phyloP scores from a whole-genome alignment of 2,797 vertebrate species.

The Myiotriccus ornatus region DNA sequence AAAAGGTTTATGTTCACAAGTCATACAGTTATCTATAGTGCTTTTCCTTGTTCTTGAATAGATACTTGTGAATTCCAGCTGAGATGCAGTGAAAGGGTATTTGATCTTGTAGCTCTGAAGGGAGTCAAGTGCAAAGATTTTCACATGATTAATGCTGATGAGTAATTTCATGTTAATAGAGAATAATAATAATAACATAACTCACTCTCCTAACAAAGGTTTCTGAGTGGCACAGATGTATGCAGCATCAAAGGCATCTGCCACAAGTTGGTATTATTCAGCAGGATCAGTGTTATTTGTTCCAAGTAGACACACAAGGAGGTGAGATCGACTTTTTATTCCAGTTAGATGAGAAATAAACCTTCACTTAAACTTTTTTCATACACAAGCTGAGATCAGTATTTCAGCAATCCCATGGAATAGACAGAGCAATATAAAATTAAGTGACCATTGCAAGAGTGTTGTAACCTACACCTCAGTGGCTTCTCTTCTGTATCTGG shows the following conservation, averaged over 20 bases:
- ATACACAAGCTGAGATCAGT: neutral
- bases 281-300: neutral
- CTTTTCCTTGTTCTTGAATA: neutral
- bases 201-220: neutral
- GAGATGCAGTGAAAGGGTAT: neutral
- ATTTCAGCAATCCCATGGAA: neutral
- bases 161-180: conserved; percentile 4
- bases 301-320: neutral
- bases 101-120: neutral
- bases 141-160: neutral
- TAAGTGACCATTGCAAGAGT: neutral
- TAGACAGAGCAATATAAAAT: neutral
- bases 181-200: neutral
- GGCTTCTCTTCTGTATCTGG: neutral
- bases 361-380: neutral
- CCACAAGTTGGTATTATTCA: neutral
- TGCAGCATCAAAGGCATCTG: neutral
- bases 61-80: neutral
- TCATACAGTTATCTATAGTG: neutral
- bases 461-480: neutral
- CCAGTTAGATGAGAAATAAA: neutral
- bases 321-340: neutral
- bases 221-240: neutral
- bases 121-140: neutral
- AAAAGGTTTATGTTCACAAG: neutral